Percentiles rank a stretch among this genome's conserved stretches.
Conservation (phyloP, 2,797 vertebrate species). For the Notolepis coatsorum region DNA sequence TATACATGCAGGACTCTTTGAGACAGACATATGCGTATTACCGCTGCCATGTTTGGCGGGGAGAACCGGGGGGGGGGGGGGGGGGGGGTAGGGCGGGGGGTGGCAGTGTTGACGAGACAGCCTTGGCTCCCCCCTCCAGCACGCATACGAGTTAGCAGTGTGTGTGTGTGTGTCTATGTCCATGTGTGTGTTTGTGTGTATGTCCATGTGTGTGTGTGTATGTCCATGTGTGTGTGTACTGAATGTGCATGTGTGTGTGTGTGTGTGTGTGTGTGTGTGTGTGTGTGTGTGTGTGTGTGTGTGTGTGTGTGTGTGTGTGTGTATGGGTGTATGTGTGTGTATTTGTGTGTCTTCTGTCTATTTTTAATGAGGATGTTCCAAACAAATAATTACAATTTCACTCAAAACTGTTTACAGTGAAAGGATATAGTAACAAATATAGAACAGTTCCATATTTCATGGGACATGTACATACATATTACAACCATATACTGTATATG, state of each 20-base stretch:
- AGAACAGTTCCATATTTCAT: no score
- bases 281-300: constrained; percentile 6
- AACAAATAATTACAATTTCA: no score
- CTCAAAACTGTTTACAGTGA: no score
- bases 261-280: neutral
- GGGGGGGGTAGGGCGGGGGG: no score
- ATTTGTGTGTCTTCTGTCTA: neutral
- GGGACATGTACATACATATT: neutral
- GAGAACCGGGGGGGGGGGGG: no score
- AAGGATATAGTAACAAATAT: no score
- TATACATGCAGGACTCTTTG: no score
- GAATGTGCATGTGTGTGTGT: constrained; percentile 16
- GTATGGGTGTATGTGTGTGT: neutral
- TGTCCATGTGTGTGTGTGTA: neutral
- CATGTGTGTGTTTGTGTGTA: constrained; percentile 20
- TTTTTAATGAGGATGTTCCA: no score
- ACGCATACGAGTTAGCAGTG: neutral
- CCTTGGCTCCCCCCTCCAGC: no score
- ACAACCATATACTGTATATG: neutral
- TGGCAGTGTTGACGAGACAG: no score
- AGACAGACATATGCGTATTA: no score
- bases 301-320: neutral
- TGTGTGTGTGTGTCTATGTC: neutral
- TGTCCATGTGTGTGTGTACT: constrained; percentile 11
- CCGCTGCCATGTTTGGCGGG: no score